Base-by-base conservation (phyloP, 2,113 vertebrate genomes). In the Chroicocephalus ridibundus region DNA sequence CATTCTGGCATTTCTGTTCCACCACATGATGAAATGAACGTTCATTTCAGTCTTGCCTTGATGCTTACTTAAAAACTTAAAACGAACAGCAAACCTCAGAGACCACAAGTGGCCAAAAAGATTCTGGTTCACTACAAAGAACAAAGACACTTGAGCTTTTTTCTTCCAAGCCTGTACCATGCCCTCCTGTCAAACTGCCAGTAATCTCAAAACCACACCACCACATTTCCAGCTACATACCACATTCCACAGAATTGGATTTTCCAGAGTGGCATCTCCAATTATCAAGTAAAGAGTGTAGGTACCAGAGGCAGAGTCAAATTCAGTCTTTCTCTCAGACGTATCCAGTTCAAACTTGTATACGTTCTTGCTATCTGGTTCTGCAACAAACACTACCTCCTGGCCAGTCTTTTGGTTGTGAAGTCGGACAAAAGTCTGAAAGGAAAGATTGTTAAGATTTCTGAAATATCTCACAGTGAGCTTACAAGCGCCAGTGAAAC, bases 291-390 rank as follows among this genome's bases (percentile, higher is more conserved):
- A 98, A 51, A 99, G 99, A 19, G 99, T 98, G 22, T 99, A 99
- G 78, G 98, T 99, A 14, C 99, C 99, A 4, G 99, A 99, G 4
- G 99, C 99, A 27, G 99, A 99, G 94, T 99, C 99, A 90, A 99
- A 99, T 96, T 99, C 99, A 0, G 99, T 98, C 78, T 99, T 99
- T 38, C 99, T 98, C 88, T 99, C 99, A 1, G 99, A 98, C 12
- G 99, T 99, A 95, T 99, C 99, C 97, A 99, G 95, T 93, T 99
- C 99, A 98, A 99, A 99, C 96, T 99, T 99, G 97, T 99, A 99
- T 6, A 99, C 97, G 1, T 99, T 99, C 97, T 99, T 99, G 96
- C 96, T 99, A 87, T 99, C 99, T 1, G 99, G 99, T 78, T 99
- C 99, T 15, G 99, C 99, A 88, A 99, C 99, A 96, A 99, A 99